A percentile compares a stretch with the other conserved stretches of the same genome.
Conservation (phyloP, 1,140 invertebrate genomes). For the Platorchestia sp. region DNA sequence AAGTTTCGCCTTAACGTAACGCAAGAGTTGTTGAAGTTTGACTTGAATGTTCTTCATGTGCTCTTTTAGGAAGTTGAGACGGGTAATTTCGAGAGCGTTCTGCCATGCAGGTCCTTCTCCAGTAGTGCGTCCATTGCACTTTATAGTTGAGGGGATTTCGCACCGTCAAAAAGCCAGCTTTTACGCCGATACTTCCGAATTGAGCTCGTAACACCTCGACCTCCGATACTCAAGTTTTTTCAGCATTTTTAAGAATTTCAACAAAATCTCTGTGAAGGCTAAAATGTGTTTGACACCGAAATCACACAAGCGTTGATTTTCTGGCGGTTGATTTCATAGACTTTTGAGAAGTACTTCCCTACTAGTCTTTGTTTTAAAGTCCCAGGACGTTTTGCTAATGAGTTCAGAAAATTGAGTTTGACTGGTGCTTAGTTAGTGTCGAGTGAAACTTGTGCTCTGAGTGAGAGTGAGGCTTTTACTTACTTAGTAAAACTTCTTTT, state of each 20-base stretch:
- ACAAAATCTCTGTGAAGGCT: too few species aligned
- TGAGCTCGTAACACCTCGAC: neutral
- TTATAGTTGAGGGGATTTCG: neutral
- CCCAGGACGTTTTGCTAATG: too few species aligned
- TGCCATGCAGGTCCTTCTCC: neutral
- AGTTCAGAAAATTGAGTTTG: too few species aligned
- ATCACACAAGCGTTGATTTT: too few species aligned
- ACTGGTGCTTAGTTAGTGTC: too few species aligned
- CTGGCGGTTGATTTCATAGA: too few species aligned
- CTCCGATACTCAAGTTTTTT: neutral
- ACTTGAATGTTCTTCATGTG: neutral
- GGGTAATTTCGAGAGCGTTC: neutral
- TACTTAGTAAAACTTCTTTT: too few species aligned
- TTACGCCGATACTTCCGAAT: neutral
- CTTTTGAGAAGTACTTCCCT: too few species aligned
- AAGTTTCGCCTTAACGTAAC: neutral
- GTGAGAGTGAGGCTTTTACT: too few species aligned
- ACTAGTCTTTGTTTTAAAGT: too few species aligned
- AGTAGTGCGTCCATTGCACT: neutral
- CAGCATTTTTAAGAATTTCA: neutral
- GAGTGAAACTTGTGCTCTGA: too few species aligned
- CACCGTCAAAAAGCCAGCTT: neutral
- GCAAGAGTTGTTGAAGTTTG: neutral
- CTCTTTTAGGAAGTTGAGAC: neutral
- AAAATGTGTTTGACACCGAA: too few species aligned